A percentile compares a stretch with the other conserved stretches of the same genome.
These are phyloP conservation scores for Microcebus murinus DNA, from an alignment of 2,113 vertebrate species.

Conservation along the genomic window DNA sequence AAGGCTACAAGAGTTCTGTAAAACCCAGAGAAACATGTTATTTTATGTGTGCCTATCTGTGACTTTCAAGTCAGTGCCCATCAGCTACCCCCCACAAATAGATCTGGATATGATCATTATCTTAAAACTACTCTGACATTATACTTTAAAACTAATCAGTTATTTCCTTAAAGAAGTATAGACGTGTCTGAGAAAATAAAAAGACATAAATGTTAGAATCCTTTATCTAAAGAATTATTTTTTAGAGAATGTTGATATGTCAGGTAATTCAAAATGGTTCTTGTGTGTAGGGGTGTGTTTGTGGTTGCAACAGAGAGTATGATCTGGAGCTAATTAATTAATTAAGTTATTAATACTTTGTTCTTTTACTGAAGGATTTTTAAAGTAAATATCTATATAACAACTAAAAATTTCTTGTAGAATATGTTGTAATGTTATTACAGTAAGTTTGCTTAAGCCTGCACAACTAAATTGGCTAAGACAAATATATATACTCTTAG, in stretches of 20 bases:
- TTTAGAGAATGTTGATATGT: neutral
- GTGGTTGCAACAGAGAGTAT: neutral
- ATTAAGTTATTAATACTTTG: neutral
- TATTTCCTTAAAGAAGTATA: neutral
- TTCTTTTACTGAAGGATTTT: neutral
- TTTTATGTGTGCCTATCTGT: neutral
- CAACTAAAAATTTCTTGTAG: neutral
- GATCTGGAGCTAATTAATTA: neutral
- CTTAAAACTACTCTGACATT: neutral
- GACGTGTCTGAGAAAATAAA: neutral
- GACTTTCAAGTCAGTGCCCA: neutral
- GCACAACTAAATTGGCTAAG: neutral
- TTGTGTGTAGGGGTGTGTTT: neutral
- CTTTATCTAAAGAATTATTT: neutral
- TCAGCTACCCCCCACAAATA: neutral
- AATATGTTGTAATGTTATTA: neutral
- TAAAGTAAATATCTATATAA: neutral
- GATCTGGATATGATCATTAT: neutral
- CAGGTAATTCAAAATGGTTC: neutral
- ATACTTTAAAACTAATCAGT: neutral
- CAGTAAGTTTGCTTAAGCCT: neutral
- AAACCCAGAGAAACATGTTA: neutral
- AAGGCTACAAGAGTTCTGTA: neutral
- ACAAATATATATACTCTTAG: neutral
- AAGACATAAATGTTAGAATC: neutral